Percentiles rank a stretch among this genome's conserved stretches.
Evolutionary conservation across 1,140 invertebrate genomes (phyloP).

Genomic region (Cecropterus lyciades): DNA sequence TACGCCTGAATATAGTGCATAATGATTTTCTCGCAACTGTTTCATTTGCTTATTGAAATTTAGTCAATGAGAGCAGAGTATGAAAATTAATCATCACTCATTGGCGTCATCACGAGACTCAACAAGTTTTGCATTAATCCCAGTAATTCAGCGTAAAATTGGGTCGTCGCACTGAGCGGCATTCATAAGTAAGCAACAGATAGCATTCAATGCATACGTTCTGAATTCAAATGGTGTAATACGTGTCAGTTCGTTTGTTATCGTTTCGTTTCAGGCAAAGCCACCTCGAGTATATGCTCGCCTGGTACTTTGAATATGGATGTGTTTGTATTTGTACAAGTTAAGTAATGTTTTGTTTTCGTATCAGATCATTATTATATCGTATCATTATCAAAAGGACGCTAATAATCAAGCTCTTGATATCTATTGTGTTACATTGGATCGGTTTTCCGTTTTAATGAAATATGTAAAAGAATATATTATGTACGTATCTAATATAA

Average conservation of each 20-base stretch:
- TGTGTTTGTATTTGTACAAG: not conserved
- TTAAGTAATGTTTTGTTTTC: not conserved
- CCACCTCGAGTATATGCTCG: conserved; percentile 1
- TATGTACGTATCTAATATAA: too few relatives aligned
- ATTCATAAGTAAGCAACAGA: conserved; percentile 22
- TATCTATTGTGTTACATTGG: too few relatives aligned
- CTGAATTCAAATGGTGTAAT: conserved; percentile 18
- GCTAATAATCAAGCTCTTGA: too few relatives aligned
- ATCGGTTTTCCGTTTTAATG: too few relatives aligned
- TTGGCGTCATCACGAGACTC: not conserved
- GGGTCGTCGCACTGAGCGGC: conserved; percentile 13
- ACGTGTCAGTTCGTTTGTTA: not conserved
- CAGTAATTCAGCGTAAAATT: conserved; percentile 14
- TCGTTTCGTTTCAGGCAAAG: not conserved
- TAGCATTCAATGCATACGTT: conserved; percentile 3
- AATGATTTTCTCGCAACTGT: too few relatives aligned
- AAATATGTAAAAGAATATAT: too few relatives aligned
- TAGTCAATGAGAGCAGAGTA: not conserved
- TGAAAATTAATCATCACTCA: conserved; percentile 4
- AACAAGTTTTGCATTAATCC: conserved; percentile 17
- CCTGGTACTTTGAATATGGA: conserved; percentile 9
- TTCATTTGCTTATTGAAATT: not conserved
- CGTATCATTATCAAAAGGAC: too few relatives aligned
- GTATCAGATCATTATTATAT: too few relatives aligned
- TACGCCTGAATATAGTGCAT: too few relatives aligned